A percentile compares a stretch with the other conserved stretches of the same genome.
Conservation (phyloP, 2,797 vertebrate species). For the Alfaro cultratus region DNA sequence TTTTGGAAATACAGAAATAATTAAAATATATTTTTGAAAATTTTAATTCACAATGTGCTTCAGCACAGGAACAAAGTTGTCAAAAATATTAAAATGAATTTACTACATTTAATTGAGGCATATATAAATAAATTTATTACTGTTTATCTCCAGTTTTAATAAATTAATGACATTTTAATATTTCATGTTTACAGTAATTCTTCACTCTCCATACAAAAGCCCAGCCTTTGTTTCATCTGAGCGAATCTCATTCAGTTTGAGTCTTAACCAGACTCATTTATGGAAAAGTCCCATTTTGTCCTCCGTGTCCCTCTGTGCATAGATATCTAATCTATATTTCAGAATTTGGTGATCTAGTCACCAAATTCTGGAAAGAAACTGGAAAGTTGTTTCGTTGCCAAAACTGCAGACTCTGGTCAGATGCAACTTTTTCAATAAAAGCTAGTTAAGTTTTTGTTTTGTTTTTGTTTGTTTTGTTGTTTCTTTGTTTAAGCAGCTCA, state of each 20-base stretch:
- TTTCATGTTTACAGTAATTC: no score
- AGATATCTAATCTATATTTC: not conserved
- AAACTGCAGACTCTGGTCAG: not conserved
- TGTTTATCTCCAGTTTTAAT: no score
- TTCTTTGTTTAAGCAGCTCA: not conserved
- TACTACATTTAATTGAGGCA: no score
- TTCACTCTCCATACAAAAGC: not conserved
- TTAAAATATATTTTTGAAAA: no score
- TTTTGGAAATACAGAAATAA: no score
- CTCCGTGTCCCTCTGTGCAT: not conserved
- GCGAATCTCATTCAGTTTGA: not conserved
- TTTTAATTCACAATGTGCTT: no score
- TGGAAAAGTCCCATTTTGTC: not conserved
- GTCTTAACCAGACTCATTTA: not conserved
- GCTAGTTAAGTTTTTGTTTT: not conserved
- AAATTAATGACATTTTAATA: no score
- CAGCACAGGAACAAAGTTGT: no score
- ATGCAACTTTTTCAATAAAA: not conserved
- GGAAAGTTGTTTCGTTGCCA: not conserved
- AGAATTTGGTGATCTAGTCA: not conserved
- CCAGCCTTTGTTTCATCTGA: not conserved
- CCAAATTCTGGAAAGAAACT: not conserved
- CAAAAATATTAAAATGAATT: no score
- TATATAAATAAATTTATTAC: no score
- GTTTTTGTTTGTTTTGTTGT: not conserved